Evolutionary conservation across 1,140 invertebrate species (phyloP), one percentile per base, ranked within the genome.

Genomic region (Scylla paramamosain): DNA sequence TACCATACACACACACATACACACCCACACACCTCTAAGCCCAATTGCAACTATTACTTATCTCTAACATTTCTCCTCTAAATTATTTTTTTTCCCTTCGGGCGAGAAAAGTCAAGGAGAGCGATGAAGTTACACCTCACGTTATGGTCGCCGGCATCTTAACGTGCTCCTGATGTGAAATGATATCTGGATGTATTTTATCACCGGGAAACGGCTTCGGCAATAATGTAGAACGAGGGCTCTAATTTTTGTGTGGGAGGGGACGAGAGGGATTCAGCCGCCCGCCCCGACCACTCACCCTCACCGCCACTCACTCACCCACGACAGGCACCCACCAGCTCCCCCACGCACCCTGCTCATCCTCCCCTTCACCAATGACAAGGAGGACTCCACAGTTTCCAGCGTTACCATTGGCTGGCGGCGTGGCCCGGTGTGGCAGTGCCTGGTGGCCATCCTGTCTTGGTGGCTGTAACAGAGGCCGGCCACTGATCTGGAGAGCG

Each of bases 261-360:
- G 6, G 67, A 77, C 20, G 67, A n/a, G 67, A 20, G 16, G 6
- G 16, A 77, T 77, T 1, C 25, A 77, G 20, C 25, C 67, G 6
- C 83, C 92, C 92, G 45, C 92, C 83, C 46, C 83, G 39, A 29
- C 92, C 92, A 93, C 92, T 87, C 92, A 46, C 46, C 83, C 92
- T 87, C 25, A 0, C 83, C 12, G 25, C 83, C 92, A 84, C 83
- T 87, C 92, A 4, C 10, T 87, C 92, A 84, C 92, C 86, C 82
- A 93, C 52, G 92, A 86, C 82, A 59, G 52, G 14, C 82, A 7
- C 91, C 67, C 12, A 14, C n/a, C 67, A 16, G 0, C 91, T 6
- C 67, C 77, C 91, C 46, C 92, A 20, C 32, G 4, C 46, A 25
- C 25, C 16, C 89, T 39, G 48, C 32, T 39, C 77, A 28, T 20